Evolutionary conservation across 2,888 invertebrate genomes (phyloP).

Genomic region (Carpatolechia fugitivella): DNA sequence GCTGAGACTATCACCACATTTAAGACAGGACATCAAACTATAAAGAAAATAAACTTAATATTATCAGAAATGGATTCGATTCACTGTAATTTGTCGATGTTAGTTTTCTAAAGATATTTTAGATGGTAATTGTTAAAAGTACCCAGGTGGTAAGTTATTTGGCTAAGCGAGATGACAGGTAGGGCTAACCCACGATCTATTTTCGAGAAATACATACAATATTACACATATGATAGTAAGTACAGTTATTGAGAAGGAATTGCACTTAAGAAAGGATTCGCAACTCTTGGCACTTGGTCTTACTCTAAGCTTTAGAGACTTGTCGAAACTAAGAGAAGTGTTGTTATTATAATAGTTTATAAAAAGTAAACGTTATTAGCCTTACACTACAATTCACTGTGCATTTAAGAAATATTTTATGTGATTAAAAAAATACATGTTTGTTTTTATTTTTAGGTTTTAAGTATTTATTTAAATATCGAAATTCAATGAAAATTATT

Average conservation of each 20-base stretch:
- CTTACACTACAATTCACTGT: too few relatives aligned
- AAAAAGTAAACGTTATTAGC: too few relatives aligned
- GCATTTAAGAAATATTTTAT: too few relatives aligned
- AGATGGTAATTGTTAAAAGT: conserved; percentile 35
- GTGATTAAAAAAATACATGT: too few relatives aligned
- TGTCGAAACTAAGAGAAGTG: not conserved
- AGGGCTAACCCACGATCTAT: conserved; percentile 12
- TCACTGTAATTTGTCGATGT: too few relatives aligned
- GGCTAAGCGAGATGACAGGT: conserved; percentile 43
- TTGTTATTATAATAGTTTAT: not conserved
- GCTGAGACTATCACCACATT: not conserved
- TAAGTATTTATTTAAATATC: too few relatives aligned
- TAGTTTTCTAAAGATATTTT: too few relatives aligned
- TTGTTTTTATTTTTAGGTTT: too few relatives aligned
- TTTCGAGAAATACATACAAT: conserved; percentile 14
- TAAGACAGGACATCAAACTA: not conserved
- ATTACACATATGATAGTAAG: conserved; percentile 32
- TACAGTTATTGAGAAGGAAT: conserved; percentile 66
- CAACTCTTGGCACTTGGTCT: conserved; percentile 74
- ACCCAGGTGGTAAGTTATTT: conserved; percentile 38
- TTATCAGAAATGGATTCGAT: too few relatives aligned
- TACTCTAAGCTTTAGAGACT: conserved; percentile 50
- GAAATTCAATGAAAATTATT: too few relatives aligned
- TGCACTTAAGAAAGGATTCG: conserved; percentile 66
- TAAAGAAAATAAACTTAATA: not conserved